Evolutionary conservation across 2,888 invertebrate species (phyloP).

Genomic region (Zaprionus bogoriensis): DNA sequence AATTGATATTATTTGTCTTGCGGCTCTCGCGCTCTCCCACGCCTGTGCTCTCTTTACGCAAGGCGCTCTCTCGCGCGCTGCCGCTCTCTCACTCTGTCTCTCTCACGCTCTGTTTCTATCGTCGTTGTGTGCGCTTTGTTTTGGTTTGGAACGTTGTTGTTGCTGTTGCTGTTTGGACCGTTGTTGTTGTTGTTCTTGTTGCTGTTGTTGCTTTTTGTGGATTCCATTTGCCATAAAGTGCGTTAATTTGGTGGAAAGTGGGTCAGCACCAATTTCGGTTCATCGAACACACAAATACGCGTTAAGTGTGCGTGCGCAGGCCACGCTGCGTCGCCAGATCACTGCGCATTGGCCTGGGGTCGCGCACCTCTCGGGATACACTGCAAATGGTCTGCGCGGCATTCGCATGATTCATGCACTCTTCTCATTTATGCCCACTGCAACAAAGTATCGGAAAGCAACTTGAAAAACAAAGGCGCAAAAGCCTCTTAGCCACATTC

Average conservation of each 20-base stretch:
- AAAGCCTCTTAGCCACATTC: slow-evolving; percentile 21
- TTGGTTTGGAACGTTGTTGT: slow-evolving; percentile 3
- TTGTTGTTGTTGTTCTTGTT: slow-evolving; percentile 6
- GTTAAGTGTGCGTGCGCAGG: slow-evolving; percentile 33
- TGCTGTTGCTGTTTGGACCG: background rate
- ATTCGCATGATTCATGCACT: slow-evolving; percentile 37
- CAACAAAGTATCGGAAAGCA: slow-evolving; percentile 3
- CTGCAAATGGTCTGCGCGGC: slow-evolving; percentile 27
- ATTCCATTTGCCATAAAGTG: slow-evolving; percentile 74
- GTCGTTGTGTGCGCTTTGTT: slow-evolving; percentile 24
- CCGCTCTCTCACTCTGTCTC: slow-evolving; percentile 3
- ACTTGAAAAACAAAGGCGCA: background rate
- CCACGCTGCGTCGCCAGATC: slow-evolving; percentile 1
- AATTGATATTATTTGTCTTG: slow-evolving; percentile 32
- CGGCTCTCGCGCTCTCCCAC: background rate
- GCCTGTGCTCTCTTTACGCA: background rate
- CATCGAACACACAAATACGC: slow-evolving; percentile 74
- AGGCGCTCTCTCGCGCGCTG: background rate
- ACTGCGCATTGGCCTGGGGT: slow-evolving; percentile 39
- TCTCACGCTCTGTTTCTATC: slow-evolving; percentile 47
- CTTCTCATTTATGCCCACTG: slow-evolving; percentile 5
- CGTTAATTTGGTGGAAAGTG: slow-evolving; percentile 69
- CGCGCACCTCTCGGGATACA: slow-evolving; percentile 32
- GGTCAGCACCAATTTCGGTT: slow-evolving; percentile 73
- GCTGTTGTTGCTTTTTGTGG: slow-evolving; percentile 40